Conservation (phyloP, 1,140 invertebrate species). For the Agrilus planipennis region DNA sequence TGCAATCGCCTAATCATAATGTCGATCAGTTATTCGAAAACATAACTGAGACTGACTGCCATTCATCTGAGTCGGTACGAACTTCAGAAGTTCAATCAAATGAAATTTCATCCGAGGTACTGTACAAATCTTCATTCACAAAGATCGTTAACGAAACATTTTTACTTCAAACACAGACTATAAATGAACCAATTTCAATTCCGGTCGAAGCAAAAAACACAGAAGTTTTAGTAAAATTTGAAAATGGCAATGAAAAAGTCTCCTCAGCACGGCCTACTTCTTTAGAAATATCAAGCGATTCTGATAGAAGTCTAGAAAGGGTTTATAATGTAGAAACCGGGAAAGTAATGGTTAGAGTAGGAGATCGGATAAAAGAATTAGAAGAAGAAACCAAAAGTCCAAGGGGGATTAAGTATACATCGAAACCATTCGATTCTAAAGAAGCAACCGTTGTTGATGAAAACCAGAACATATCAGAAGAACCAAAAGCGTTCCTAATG, state of each 20-base stretch:
- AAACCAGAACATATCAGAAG: slow-evolving; percentile 7
- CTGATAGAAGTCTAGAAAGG: slow-evolving; percentile 24
- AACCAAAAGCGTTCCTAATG: too few species aligned
- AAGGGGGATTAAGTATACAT: slow-evolving; percentile 8
- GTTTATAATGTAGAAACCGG: slow-evolving; percentile 18
- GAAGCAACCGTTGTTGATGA: slow-evolving; percentile 6
- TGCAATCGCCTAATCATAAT: too few species aligned
- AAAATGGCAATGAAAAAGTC: slow-evolving; percentile 3
- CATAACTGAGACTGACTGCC: too few species aligned
- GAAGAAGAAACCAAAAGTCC: slow-evolving; percentile 5
- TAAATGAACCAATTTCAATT: too few species aligned
- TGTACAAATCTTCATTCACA: too few species aligned
- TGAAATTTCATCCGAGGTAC: too few species aligned
- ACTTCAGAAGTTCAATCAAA: too few species aligned
- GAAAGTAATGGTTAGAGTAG: slow-evolving; percentile 14
- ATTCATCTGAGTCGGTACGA: too few species aligned
- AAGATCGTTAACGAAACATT: too few species aligned
- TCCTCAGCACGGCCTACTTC: not conserved
- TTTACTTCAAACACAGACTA: too few species aligned
- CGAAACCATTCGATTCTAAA: slow-evolving; percentile 7
- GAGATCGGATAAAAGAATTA: slow-evolving; percentile 5
- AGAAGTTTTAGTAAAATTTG: slow-evolving; percentile 7
- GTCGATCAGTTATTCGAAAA: too few species aligned
- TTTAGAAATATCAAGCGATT: slow-evolving; percentile 22
- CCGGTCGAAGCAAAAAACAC: slow-evolving; percentile 3